Conservation (phyloP, 2,113 vertebrate species). For the Melanerpes formicivorus region DNA sequence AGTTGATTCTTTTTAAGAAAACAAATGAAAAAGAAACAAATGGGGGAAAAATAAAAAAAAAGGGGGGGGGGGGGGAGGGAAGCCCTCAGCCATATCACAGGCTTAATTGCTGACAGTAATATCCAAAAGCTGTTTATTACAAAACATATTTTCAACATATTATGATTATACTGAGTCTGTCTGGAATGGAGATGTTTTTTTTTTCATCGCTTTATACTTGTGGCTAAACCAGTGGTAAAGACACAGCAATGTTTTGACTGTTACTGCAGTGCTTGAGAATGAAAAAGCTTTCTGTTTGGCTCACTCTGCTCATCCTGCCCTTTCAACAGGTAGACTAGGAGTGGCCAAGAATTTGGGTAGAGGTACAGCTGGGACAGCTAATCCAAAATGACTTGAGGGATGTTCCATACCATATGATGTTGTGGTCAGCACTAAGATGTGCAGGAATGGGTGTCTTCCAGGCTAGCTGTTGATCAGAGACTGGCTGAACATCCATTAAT, state of each 20-base stretch:
- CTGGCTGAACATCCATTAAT: background rate
- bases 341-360: background rate
- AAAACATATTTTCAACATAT: background rate
- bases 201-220: background rate
- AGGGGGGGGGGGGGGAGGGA: no score
- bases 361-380: background rate
- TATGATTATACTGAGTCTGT: background rate
- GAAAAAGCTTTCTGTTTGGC: background rate
- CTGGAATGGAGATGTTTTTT: background rate
- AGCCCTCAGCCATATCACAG: accelerated
- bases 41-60: accelerated
- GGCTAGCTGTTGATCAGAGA: background rate
- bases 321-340: accelerated
- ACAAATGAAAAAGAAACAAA: background rate
- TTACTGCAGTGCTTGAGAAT: accelerated
- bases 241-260: accelerated
- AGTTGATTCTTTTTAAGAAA: background rate
- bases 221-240: background rate
- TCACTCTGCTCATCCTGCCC: background rate
- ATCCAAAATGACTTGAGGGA: no score
- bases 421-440: background rate
- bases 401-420: no score
- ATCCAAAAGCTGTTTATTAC: background rate
- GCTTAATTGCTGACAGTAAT: background rate
- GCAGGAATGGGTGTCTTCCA: background rate